Conservation (phyloP, 2,797 vertebrate species). For the Peromyscus melanophrys region DNA sequence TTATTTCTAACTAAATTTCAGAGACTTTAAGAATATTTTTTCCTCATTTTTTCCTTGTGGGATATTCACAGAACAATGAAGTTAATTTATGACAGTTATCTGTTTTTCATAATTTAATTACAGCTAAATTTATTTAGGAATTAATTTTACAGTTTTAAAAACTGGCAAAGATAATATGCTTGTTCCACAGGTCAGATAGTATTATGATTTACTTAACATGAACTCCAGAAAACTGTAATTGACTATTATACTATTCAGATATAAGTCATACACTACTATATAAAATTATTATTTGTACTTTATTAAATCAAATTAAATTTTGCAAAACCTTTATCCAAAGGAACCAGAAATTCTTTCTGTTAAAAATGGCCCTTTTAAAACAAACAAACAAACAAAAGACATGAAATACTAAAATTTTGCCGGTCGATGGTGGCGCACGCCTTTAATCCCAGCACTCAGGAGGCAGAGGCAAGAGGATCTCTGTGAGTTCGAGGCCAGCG, state of each 20-base stretch:
- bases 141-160: constrained; percentile 4
- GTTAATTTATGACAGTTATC: neutral
- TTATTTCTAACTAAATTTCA: constrained; percentile 20
- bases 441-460: too few species aligned
- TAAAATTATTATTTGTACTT: neutral
- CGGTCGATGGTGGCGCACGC: too few species aligned
- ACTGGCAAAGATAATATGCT: neutral
- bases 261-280: neutral
- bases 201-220: constrained; percentile 9
- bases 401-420: too few species aligned
- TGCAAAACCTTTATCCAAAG: neutral
- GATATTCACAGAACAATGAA: neutral
- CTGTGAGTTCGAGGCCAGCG: too few species aligned
- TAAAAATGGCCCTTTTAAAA: neutral
- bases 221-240: neutral
- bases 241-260: neutral
- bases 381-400: too few species aligned
- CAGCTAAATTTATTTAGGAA: constrained; percentile 22
- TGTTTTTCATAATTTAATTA: constrained; percentile 15
- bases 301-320: constrained; percentile 14
- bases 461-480: too few species aligned
- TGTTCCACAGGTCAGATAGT: neutral
- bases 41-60: neutral
- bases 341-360: neutral
- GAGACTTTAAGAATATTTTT: neutral